Base-by-base conservation (phyloP, 1,140 invertebrate species). In the Forficula auricularia region DNA sequence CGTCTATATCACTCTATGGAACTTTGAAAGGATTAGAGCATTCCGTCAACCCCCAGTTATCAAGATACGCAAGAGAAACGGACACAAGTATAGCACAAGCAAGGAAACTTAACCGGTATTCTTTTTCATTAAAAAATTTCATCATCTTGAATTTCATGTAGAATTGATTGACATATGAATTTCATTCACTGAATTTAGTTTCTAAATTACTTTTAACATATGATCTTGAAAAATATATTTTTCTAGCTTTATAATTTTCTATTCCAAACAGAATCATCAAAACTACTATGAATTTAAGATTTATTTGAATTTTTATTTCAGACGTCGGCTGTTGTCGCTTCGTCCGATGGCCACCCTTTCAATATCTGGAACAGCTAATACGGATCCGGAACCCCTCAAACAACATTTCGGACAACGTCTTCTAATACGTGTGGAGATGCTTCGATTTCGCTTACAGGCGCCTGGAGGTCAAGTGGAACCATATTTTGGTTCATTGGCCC, bases 31-130 rank as follows among this genome's bases (percentile, higher is more conserved):
- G 82, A 1, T 60, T 90, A 19, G 85, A 90, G 53, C 82, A 89
- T 52, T 87, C 81, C 50, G 82, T 89, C 72, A 89, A 90, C 64
- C 85, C 86, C 3, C 79, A 87, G 54, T 60, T 91, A 20, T 83
- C 84, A 53, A 83, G 83, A 57, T 92, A 91, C 59, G 80, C 85
- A 1, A 65, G 83, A 37, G 89, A 94, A 66, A 90, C 86, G 1
- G 86, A 90, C 54, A 72, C 75, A 19, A 82, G 82, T 19, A 84
- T 92, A 48, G 75, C 81, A 16, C 69, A 75, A 43, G 74, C 79
- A 1, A 66, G 88, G 43, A 75, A 75, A 52, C 85, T 91, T 54
- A 71, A 75, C 49, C 22, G 22, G 22, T 27, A 6, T 27, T 4
- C 10, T 6, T 10, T 27, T 10, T 27, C 22, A 27, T 27, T 27